Conservation (phyloP, 1,140 invertebrate genomes). For the Lysiphlebus fabarum region DNA sequence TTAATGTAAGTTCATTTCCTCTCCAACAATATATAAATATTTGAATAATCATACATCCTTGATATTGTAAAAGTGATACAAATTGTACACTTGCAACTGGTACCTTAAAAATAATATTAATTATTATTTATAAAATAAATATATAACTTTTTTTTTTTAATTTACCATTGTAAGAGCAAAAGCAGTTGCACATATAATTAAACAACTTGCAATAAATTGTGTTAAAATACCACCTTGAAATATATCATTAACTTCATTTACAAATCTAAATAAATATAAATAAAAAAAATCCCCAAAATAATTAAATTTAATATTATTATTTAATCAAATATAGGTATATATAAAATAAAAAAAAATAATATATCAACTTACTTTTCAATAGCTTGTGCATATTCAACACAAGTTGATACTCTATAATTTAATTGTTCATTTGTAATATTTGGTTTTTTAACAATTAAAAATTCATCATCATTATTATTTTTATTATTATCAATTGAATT, state of each 20-base stretch:
- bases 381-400: not conserved
- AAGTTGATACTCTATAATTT: not conserved
- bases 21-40: slow-evolving; percentile 18
- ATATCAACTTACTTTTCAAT: slow-evolving; percentile 1
- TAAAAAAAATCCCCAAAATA: too few species aligned
- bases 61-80: slow-evolving; percentile 9
- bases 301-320: not conserved
- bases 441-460: not conserved
- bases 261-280: slow-evolving; percentile 3
- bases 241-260: slow-evolving; percentile 10
- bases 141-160: too few species aligned
- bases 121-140: not conserved
- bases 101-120: slow-evolving; percentile 14
- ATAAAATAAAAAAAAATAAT: too few species aligned
- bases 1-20: slow-evolving; percentile 11
- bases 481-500: too few species aligned
- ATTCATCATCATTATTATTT: not conserved
- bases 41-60: slow-evolving; percentile 18
- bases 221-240: slow-evolving; percentile 15
- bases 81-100: slow-evolving; percentile 7
- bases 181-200: slow-evolving; percentile 18
- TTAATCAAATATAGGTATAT: too few species aligned
- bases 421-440: not conserved
- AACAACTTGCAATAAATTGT: slow-evolving; percentile 15
- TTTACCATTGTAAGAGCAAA: slow-evolving; percentile 18